Base-by-base conservation (phyloP, 2,113 vertebrate genomes). In the Prunella fulvescens region DNA sequence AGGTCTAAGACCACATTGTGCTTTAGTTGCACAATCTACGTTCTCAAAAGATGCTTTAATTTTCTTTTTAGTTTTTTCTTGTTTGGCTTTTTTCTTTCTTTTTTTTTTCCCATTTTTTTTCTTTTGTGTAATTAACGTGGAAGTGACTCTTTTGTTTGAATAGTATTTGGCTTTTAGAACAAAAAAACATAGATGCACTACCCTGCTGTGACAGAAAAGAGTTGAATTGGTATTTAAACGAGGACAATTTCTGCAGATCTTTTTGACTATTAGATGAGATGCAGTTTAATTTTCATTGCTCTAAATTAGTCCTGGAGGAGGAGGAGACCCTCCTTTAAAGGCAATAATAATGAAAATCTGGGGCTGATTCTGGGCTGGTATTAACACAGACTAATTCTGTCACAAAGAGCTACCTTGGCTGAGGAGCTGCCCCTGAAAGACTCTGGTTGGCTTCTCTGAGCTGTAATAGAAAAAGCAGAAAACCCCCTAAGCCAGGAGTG, bases 201-300 rank as follows among this genome's bases (percentile, higher is more conserved):
- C 67, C 95, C 92, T 96, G 92, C 96, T 97, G 96, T 90, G 96
- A 96, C 44, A 93, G 93, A 94, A 95, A 87, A 88, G 76, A 53
- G 39, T 79, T 60, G 80, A 85, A 92, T 77, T 94, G 80, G 51
- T 94, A 92, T 97, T 96, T 92, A 94, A 96, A 72, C 8, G 6
- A 93, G 91, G 81, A 97, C 72, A 92, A 93, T 95, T 95, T 93
- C 78, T 86, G 58, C 79, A 83, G 89, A 87, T 66, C 88, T 95
- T 97, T 96, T 83, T 71, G 48, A 92, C 79, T 90, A 53, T 89
- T 78, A 96, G 91, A 95, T 94, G 94, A 92, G 78, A 90, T 89
- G 82, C 69, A 39, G 93, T 95, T 96, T 96, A 96, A 96, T 96
- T 95, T 95, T 93, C 86, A 56, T 92, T 81, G 65, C 88, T 96